phyloP scores from a whole-genome alignment of 2,888 invertebrate genomes.

The Pterostichus niger region DNA sequence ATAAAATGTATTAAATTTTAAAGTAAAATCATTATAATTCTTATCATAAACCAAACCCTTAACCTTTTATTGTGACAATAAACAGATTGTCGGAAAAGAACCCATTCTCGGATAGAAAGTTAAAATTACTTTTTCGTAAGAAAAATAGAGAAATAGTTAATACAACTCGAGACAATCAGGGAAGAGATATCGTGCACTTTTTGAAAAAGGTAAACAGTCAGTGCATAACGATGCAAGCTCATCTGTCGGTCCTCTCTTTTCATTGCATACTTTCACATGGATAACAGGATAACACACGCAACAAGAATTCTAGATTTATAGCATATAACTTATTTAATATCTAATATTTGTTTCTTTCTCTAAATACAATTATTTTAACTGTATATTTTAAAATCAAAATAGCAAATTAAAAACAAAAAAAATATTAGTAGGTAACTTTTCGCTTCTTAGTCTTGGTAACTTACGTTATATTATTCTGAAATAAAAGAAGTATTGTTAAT shows the following conservation, averaged over 20 bases:
- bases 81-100: constrained; percentile 38
- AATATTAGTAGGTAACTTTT: too few relatives aligned
- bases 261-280: not conserved
- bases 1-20: not conserved
- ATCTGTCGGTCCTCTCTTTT: constrained; percentile 18
- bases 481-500: too few relatives aligned
- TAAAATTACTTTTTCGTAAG: constrained; percentile 48
- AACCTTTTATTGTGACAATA: constrained; percentile 25
- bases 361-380: too few relatives aligned
- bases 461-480: too few relatives aligned
- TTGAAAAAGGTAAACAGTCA: constrained; percentile 41
- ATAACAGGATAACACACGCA: not conserved
- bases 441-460: too few relatives aligned
- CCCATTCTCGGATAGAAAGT: constrained; percentile 19
- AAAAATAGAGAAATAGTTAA: constrained; percentile 43
- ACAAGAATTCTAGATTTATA: not conserved
- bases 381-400: too few relatives aligned
- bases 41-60: not conserved
- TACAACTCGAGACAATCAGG: constrained; percentile 27
- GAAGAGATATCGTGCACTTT: constrained; percentile 39
- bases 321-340: too few relatives aligned
- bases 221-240: constrained; percentile 28
- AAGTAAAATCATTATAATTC: not conserved
- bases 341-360: too few relatives aligned
- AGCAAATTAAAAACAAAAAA: too few relatives aligned